Percentiles rank a stretch among this genome's conserved stretches.
These are phyloP conservation scores for Ariolimax columbianus DNA, from an alignment of 2,888 invertebrate genomes.

Conservation along the genomic window DNA sequence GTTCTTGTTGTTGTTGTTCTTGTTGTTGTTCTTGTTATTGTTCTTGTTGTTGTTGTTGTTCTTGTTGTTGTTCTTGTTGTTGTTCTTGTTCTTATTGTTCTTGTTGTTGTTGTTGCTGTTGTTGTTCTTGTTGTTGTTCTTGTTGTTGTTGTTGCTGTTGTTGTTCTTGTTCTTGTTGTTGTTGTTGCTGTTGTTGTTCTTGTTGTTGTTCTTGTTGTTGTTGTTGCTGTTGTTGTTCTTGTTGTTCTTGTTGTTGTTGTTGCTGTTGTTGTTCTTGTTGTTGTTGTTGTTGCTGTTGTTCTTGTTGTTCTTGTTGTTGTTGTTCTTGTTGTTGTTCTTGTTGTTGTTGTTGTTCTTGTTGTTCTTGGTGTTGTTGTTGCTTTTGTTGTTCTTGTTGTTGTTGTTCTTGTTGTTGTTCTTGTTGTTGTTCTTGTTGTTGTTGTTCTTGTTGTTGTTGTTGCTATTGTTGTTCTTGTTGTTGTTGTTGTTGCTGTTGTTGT, in stretches of 20 bases:
- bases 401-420: background rate
- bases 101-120: too few relatives aligned
- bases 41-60: background rate
- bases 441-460: background rate
- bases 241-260: background rate
- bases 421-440: background rate
- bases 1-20: too few relatives aligned
- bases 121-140: background rate
- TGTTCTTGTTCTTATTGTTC: too few relatives aligned
- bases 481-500: background rate
- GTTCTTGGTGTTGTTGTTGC: too few relatives aligned
- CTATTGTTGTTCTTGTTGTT: slow-evolving; percentile 2
- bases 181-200: background rate
- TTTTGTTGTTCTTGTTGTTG: too few relatives aligned
- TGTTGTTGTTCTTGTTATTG: too few relatives aligned
- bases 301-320: too few relatives aligned
- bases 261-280: background rate
- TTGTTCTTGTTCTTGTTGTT: background rate
- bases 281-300: background rate
- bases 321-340: background rate
- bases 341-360: background rate
- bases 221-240: background rate
- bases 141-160: background rate
- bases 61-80: background rate
- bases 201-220: background rate